These are phyloP conservation scores for Acromyrmex charruanus DNA, from an alignment of 1,140 invertebrate genomes.

Conservation along the genomic window DNA sequence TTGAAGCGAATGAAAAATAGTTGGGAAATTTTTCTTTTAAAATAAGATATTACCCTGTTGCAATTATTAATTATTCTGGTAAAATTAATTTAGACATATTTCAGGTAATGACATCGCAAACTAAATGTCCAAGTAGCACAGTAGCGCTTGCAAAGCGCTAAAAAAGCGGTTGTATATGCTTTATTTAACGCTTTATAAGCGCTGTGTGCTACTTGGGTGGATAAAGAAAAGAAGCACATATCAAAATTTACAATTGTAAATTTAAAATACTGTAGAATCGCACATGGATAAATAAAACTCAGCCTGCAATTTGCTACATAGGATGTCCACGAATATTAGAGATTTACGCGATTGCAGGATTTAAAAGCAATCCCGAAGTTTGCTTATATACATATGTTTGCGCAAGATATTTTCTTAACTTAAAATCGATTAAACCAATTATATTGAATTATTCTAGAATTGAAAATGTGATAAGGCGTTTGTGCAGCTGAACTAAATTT, in stretches of 20 bases:
- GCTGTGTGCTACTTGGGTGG: too few species aligned
- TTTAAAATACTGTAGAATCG: too few species aligned
- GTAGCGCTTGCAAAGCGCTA: too few species aligned
- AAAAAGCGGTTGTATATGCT: too few species aligned
- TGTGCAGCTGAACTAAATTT: not conserved
- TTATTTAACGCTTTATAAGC: too few species aligned
- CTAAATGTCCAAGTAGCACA: not conserved
- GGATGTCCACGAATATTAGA: not conserved
- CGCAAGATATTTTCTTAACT: not conserved
- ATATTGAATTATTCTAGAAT: not conserved
- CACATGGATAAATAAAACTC: slow-evolving; percentile 6
- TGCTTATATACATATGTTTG: too few species aligned
- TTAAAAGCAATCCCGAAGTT: not conserved
- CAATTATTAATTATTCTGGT: not conserved
- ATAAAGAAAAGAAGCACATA: not conserved
- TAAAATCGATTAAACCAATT: not conserved
- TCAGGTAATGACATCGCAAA: not conserved
- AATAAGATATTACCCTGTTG: not conserved
- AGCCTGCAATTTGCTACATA: slow-evolving; percentile 8
- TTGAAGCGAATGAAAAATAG: not conserved
- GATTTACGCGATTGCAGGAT: too few species aligned
- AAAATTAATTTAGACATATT: not conserved
- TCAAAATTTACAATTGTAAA: not conserved
- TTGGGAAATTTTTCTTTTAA: not conserved
- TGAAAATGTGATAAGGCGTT: not conserved